Evolutionary conservation across 2,888 invertebrate genomes (phyloP), one percentile per base, ranked within the genome.

Genomic region (Incurvaria masculella): DNA sequence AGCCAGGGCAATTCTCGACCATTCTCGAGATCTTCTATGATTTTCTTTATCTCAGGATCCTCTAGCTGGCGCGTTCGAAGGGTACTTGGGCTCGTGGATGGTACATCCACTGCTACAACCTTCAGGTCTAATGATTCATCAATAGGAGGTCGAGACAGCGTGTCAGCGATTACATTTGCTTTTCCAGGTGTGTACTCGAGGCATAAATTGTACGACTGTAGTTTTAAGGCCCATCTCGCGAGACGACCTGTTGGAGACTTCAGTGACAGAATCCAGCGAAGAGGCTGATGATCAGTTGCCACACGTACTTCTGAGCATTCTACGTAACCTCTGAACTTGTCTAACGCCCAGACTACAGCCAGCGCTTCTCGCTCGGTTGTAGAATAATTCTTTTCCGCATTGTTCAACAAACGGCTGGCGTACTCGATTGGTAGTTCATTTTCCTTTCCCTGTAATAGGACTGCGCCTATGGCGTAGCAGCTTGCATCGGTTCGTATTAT

Each of bases 221-320:
- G 51, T 4, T 44, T 43, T 2, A 72, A 46, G 0, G 63, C 62
- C 74, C 72, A 76, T 19, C 71, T 48, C 0, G 63, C 64, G 2
- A 76, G 52, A 26, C 72, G 50, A 4, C 65, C 66, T 11, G 59
- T 56, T 0, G 63, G 62, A 18, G 66, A 56, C 47, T 65, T 63
- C 4, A 67, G n/a, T 1, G 57, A 53, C 49, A 64, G 53, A 6
- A 75, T 49, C 63, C 66, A 69, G 39, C 57, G 53, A 2, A 79
- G 54, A 0, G 69, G 68, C 48, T 68, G 63, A 48, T 76, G 78
- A 49, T 79, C 75, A 0, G 68, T 69, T 17, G 59, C 54, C 0
- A 76, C 53, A 2, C 54, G 54, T 18, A 71, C 65, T 1, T 54
- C 44, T 4, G 57, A 46, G 2, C 65, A 62, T 45, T 68, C 66